Evolutionary conservation across 2,113 vertebrate genomes (phyloP), one percentile per base, ranked within the genome.

Genomic region (Camarhynchus parvulus): DNA sequence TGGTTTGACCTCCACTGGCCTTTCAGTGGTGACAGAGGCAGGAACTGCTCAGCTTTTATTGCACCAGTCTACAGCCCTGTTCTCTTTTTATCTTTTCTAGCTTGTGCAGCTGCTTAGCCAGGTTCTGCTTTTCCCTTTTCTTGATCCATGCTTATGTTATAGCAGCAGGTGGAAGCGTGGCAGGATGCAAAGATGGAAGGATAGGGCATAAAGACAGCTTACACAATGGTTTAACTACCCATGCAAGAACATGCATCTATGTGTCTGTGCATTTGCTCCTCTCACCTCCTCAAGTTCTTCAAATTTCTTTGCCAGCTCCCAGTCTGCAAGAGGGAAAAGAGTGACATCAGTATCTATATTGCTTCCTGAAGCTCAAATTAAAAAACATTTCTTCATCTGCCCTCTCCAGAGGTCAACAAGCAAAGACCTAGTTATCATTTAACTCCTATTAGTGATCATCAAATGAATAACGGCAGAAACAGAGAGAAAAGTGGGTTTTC

Each of bases 221-320:
- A 19, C 41, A 78, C 20, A 30, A 16, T 39, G 19, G 12, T 66
- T 76, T 16, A 67, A 46, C 64, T 55, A 22, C 46, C 41, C 59
- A 39, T 83, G 37, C 64, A 72, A 28, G 10, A 22, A 7, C 7
- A 49, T 18, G 30, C 12, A 15, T 55, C 15, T 24, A 2, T 21
- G 20, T 76, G 25, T 69, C 46, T 66, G 23, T 56, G 39, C 31
- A 39, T 68, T 90, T 94, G 13, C 14, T 73, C 33, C 35, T 81
- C 91, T 96, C 53, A 97, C 97, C 97, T 97, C 96, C 69, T 97
- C 96, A 75, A 97, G 87, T 53, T 97, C 95, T 69, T 97, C 97
- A 50, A 95, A 94, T 61, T 96, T 97, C 91, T 86, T 97, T 80
- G 94, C 96, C 61, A 97, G 75, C 70, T 96, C 97, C 97, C 95